These are phyloP conservation scores for Uria aalge DNA, from an alignment of 2,113 vertebrate genomes.

Conservation along the genomic window DNA sequence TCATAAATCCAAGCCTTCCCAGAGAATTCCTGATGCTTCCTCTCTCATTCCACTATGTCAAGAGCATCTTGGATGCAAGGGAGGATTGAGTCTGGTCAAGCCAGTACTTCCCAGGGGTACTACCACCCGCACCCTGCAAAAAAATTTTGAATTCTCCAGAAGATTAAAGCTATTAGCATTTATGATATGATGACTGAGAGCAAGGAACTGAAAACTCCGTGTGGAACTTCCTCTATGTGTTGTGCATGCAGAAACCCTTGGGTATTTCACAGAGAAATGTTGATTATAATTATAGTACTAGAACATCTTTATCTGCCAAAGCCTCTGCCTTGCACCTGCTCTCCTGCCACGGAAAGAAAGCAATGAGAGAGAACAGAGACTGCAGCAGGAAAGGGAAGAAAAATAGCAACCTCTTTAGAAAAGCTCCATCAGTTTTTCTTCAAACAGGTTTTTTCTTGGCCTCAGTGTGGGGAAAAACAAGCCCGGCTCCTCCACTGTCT, in stretches of 20 bases:
- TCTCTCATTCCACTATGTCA: background rate
- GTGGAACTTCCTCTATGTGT: background rate
- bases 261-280: slow-evolving; percentile 30
- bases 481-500: background rate
- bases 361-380: background rate
- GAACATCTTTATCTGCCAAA: slow-evolving; percentile 33
- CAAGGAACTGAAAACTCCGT: background rate
- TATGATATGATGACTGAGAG: background rate
- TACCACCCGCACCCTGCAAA: background rate
- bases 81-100: background rate
- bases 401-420: background rate
- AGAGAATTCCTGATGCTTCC: background rate
- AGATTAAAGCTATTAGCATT: background rate
- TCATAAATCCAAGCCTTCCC: background rate
- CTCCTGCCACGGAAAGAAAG: background rate
- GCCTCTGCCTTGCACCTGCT: slow-evolving; percentile 7
- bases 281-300: slow-evolving; percentile 34
- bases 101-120: background rate
- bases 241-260: background rate
- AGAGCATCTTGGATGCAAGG: background rate
- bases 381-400: background rate
- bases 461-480: background rate
- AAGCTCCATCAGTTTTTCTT: background rate
- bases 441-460: background rate
- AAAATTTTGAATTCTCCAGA: background rate